phyloP scores from a whole-genome alignment of 37 sponge, comb jelly and placozoan genomes.

The Diacarnus erythraeanus region DNA sequence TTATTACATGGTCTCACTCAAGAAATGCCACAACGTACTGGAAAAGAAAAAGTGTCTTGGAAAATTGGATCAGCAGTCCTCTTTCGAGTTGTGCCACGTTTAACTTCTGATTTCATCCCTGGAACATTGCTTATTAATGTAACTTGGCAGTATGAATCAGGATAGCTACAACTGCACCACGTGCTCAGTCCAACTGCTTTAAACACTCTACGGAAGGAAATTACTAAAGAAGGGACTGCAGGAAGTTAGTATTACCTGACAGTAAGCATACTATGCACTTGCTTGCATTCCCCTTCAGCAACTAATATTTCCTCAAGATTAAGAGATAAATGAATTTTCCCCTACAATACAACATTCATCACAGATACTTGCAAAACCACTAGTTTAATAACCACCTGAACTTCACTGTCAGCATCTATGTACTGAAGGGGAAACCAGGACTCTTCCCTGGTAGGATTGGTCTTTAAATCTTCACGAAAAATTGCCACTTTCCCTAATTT shows the following conservation, averaged over 20 bases:
- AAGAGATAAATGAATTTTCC: slow-evolving; percentile 25
- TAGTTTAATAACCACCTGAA: slow-evolving; percentile 75
- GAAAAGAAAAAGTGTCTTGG: slow-evolving; percentile 45
- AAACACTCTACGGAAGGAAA: slow-evolving; percentile 38
- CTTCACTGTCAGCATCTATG: slow-evolving; percentile 72
- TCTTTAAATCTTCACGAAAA: slow-evolving; percentile 18
- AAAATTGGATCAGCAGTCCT: slow-evolving; percentile 57
- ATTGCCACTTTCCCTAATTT: slow-evolving; percentile 58
- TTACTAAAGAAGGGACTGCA: background rate
- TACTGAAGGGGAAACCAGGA: slow-evolving; percentile 59
- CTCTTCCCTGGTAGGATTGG: slow-evolving; percentile 39
- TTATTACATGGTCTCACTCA: background rate
- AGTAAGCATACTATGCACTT: background rate
- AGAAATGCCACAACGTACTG: slow-evolving; percentile 11
- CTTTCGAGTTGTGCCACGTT: slow-evolving; percentile 15
- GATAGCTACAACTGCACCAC: slow-evolving; percentile 27
- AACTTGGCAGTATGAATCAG: slow-evolving; percentile 64
- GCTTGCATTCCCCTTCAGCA: background rate
- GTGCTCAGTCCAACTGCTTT: slow-evolving; percentile 39
- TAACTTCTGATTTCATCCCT: slow-evolving; percentile 48
- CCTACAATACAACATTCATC: slow-evolving; percentile 13
- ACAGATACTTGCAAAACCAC: background rate
- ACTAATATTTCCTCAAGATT: slow-evolving; percentile 10
- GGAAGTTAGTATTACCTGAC: slow-evolving; percentile 6
- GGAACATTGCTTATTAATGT: slow-evolving; percentile 11